These are phyloP conservation scores for Rallus crepitans DNA, from an alignment of 2,797 vertebrate species.

Conservation along the genomic window DNA sequence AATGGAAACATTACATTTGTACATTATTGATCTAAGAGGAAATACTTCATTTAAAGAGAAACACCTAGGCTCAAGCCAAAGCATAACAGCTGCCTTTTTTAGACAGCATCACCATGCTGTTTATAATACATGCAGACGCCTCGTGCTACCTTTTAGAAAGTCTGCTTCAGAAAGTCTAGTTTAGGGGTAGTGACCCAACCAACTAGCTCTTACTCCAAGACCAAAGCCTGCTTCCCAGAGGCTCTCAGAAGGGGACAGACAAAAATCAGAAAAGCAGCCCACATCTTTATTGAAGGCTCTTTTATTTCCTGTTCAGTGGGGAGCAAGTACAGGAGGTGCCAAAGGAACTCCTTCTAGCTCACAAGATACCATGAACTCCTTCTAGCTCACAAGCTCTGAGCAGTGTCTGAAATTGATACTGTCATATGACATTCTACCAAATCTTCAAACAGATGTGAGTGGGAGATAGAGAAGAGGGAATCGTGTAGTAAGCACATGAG, in stretches of 20 bases:
- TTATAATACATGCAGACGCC: background rate
- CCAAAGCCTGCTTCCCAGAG: background rate
- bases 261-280: background rate
- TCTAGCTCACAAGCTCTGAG: background rate
- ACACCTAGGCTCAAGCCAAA: background rate
- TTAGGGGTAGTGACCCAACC: background rate
- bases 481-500: background rate
- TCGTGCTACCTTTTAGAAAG: background rate
- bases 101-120: background rate
- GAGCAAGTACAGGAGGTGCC: background rate
- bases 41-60: background rate
- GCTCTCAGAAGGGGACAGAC: background rate
- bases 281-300: background rate
- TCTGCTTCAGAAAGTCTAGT: background rate
- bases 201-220: background rate
- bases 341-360: background rate
- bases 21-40: background rate
- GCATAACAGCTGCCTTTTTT: background rate
- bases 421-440: background rate
- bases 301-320: background rate
- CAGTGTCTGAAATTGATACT: background rate
- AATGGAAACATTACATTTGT: background rate
- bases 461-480: background rate
- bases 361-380: background rate
- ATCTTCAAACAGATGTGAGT: conserved; percentile 52